Base-by-base conservation (phyloP, 2,797 vertebrate species). In the Syncerus caffer region DNA sequence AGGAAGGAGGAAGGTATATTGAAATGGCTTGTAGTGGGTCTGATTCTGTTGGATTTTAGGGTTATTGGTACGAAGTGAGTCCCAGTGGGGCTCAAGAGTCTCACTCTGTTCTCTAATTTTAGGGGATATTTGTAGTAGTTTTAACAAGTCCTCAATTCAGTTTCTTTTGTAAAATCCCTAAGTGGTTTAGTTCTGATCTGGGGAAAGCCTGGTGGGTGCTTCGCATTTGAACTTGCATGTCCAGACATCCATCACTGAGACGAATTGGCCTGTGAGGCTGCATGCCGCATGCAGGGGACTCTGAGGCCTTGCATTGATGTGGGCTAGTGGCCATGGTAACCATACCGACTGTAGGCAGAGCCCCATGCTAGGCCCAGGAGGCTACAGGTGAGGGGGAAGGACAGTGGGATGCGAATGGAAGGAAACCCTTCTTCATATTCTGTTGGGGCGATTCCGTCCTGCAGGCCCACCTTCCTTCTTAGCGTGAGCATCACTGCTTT, bases 361-460 rank as follows among this genome's bases (percentile, higher is more conserved):
- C 79, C 89, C 42, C 82, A 0, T 0, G 10, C 27, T 5, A 82
- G 85, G 67, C 87, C 67, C 45, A 13, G 1, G 25, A 55, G 79
- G 51, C 90, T 27, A 0, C 50, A 27, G 47, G 23, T 7, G 3
- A 90, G 57, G 78, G 38, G 31, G 79, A 45, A 78, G 89, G 89
- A 10, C 10, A 1, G 6, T 38, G 76, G 67, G 45, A 15, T 9
- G 27, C 11, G 4, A n/a, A 23, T 19, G 55, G 55, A 25, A 71
- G 19, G 2, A 58, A 4, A 21, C 34, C 14, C 2, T 5, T 7
- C 11, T 58, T 86, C 23, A 0, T 31, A 13, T 34, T 76, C 82
- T 16, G 4, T 4, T 1, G 5, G 3, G n/a, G 16, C 0, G 3
- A 12, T 19, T 53, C 64, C 42, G 0, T 4, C 16, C 11, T 6